Conservation (phyloP, 2,113 vertebrate genomes). For the Coreoperca whiteheadi region DNA sequence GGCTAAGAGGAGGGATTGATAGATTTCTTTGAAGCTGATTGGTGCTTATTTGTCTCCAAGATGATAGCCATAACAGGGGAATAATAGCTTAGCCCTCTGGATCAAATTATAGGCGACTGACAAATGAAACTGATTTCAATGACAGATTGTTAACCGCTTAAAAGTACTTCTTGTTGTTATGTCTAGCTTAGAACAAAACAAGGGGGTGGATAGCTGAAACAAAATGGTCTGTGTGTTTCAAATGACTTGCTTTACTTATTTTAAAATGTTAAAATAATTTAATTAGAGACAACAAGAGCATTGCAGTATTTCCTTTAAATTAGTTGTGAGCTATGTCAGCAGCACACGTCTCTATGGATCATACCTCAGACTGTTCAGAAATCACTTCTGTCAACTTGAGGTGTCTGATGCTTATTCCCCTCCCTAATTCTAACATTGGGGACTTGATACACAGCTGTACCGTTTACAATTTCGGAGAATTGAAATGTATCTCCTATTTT, state of each 20-base stretch:
- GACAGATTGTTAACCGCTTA: background rate
- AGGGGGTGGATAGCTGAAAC: background rate
- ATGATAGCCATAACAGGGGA: conserved; percentile 7
- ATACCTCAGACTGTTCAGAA: conserved; percentile 31
- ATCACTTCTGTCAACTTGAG: conserved; percentile 33
- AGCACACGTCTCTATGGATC: conserved; percentile 1
- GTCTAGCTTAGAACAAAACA: background rate
- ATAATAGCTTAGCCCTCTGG: background rate
- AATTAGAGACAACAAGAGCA: background rate
- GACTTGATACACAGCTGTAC: conserved; percentile 14
- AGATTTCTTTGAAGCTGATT: conserved; percentile 18
- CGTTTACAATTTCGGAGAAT: conserved; percentile 31
- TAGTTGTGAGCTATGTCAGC: conserved; percentile 12
- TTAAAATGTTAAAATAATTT: background rate
- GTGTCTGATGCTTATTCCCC: conserved; percentile 35
- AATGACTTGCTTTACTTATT: background rate
- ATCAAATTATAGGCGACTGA: conserved; percentile 23
- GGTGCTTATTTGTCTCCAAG: conserved; percentile 28
- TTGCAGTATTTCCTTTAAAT: background rate
- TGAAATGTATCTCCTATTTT: conserved; percentile 44
- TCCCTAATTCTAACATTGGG: conserved; percentile 23
- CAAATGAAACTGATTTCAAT: conserved; percentile 8
- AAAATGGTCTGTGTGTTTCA: background rate
- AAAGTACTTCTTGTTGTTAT: conserved; percentile 14
- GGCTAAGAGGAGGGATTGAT: background rate